These are phyloP conservation scores for Temnothorax unifasciatus DNA, from an alignment of 2,888 invertebrate species.

Conservation along the genomic window DNA sequence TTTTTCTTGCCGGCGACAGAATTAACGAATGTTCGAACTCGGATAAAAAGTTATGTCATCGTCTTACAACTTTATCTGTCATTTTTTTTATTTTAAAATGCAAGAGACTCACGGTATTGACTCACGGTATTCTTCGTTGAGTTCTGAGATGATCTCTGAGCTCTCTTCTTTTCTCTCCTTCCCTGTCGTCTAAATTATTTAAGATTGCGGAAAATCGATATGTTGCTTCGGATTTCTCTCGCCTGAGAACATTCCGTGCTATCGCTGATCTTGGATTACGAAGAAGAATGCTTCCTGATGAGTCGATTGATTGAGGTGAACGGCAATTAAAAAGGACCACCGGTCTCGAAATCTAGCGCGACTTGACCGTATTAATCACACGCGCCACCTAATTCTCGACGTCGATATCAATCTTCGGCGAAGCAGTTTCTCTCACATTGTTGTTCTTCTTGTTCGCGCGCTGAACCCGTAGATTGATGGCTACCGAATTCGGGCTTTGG, in stretches of 20 bases:
- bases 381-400: slow-evolving; percentile 30
- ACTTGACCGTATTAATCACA: slow-evolving; percentile 38
- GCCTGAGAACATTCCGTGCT: background rate
- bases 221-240: background rate
- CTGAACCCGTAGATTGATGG: slow-evolving; percentile 39
- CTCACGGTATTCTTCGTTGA: too few species aligned
- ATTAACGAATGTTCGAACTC: slow-evolving; percentile 21
- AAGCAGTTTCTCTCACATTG: slow-evolving; percentile 6
- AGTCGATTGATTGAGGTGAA: slow-evolving; percentile 26
- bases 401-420: slow-evolving; percentile 42
- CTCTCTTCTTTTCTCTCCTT: background rate
- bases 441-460: slow-evolving; percentile 24
- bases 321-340: slow-evolving; percentile 34
- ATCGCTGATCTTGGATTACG: background rate
- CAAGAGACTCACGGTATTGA: background rate
- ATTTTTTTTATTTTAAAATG: background rate
- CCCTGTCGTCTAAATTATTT: background rate
- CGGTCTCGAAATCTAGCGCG: background rate
- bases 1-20: slow-evolving; percentile 1
- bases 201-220: background rate
- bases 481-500: slow-evolving; percentile 42
- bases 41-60: slow-evolving; percentile 4
- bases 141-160: background rate
- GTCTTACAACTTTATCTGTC: background rate
- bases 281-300: slow-evolving; percentile 26